A percentile compares a stretch with the other conserved stretches of the same genome.
phyloP scores from a whole-genome alignment of 2,888 invertebrate genomes.

The Oscheius onirici region DNA sequence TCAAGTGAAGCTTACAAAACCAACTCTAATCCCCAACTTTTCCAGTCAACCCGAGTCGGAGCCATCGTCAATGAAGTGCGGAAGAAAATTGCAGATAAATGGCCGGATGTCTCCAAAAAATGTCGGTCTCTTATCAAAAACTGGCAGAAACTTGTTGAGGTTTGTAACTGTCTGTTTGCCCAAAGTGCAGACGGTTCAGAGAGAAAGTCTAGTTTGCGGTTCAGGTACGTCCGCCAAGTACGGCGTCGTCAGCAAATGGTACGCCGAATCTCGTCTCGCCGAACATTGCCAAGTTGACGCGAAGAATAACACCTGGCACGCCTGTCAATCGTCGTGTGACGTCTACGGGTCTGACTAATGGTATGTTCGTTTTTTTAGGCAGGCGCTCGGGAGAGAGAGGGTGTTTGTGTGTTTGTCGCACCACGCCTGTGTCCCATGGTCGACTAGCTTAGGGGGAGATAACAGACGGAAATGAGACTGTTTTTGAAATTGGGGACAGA shows the following conservation, averaged over 20 bases:
- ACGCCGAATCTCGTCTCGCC: constrained; percentile 67
- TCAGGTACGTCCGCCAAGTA: constrained; percentile 41
- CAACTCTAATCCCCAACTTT: too few relatives aligned
- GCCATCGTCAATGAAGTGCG: constrained; percentile 63
- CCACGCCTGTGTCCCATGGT: neutral
- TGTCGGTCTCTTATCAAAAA: constrained; percentile 65
- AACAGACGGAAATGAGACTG: neutral
- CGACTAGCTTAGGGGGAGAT: neutral
- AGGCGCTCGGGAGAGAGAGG: neutral
- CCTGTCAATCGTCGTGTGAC: constrained; percentile 51
- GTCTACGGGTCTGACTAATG: constrained; percentile 48
- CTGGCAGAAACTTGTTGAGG: constrained; percentile 61
- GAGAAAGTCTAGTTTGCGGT: too few relatives aligned
- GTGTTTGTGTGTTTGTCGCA: neutral
- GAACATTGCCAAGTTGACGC: constrained; percentile 48
- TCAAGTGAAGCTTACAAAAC: too few relatives aligned
- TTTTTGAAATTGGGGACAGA: neutral
- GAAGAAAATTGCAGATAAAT: constrained; percentile 50
- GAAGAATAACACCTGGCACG: constrained; percentile 64
- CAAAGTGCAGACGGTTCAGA: neutral
- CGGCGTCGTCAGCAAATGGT: constrained; percentile 58
- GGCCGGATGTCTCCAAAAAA: constrained; percentile 57
- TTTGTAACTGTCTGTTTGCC: neutral
- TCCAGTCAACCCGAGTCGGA: constrained; percentile 66
- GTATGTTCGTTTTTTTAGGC: constrained; percentile 1